Evolutionary conservation across 2,888 invertebrate species (phyloP), one percentile per base, ranked within the genome.

Genomic region (Podabrus alpinus): DNA sequence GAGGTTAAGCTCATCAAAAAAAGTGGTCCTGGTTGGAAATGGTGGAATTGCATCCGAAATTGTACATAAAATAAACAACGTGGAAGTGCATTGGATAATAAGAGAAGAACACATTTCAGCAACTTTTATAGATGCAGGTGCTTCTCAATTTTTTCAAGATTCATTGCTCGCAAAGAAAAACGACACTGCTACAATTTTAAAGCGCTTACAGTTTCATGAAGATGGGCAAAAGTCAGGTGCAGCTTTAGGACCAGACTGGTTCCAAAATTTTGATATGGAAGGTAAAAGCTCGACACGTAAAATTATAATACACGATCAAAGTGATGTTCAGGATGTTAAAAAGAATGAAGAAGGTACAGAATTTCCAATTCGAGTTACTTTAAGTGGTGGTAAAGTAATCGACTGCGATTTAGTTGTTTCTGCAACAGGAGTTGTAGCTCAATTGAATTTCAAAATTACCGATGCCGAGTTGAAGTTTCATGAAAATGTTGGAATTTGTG

Each of bases 41-140:
- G 99, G 99, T 29, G 99, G 99, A 13, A 99, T 99, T 84, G 99
- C 99, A 61, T 98, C 97, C 60, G 99, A 99, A 89, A 89, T 99
- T 80, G 95, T 96, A 71, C 93, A 96, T 86, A 97, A 97, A 85
- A 91, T 98, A 15, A 90, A 91, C 84, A 93, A 94, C 15, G 91
- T 97, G 68, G 92, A 97, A 84, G 92, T 98, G 68, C 89, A 97
- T 75, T 99, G 99, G 99, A 93, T 95, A 0, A 93, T 99, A 66
- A 96, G 96, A 87, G 97, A 99, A 88, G 91, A 93, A 79, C 95
- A 96, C 79, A 97, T 99, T 82, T 94, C 96, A 13, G 94, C 97
- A 13, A 95, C 97, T 13, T 99, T 98, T 88, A 92, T 99, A 68
- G 99, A 99, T 88, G 94, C 97, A 9, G 98, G 97, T 15, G 98